Evolutionary conservation across 2,113 vertebrate genomes (phyloP), one percentile per base, ranked within the genome.

Genomic region (Myrmecophaga tridactyla): DNA sequence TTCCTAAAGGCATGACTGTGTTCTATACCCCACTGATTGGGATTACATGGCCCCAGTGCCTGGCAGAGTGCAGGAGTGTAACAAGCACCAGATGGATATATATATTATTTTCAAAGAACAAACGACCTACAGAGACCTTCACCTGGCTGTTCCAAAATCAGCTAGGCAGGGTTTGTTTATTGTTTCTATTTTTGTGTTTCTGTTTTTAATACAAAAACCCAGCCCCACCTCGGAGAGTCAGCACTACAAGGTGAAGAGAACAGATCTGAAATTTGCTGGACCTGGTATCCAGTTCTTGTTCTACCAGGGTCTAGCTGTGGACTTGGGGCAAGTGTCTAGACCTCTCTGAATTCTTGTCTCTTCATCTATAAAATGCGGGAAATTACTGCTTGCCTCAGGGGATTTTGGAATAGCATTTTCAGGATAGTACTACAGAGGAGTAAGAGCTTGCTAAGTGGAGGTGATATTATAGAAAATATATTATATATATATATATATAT

Each of bases 381-480:
- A 62, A 51, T 11, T 20, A 12, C 20, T 65, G 58, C 58, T 9
- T 39, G 1, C 73, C 75, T 69, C 5, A 10, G 72, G 41, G 4
- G 21, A 36, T 31, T 73, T 82, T n/a, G 39, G 41, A 63, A 7
- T 29, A 84, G 77, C 36, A 15, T 8, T 34, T 17, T 48, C 7
- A 34, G 5, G 18, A 4, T 11, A 77, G 23, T 7, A 21, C n/a
- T 20, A 2, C 6, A 53, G 31, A 8, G 7, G 6, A 0, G 4
- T 31, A 14, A 15, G 7, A 7, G 18, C 27, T 76, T 5, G 2
- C 43, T 20, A n/a, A 81, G 11, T 20, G 4, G 34, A 25, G 0
- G 11, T 41, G 13, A 48, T 4, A 1, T 25, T 29, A 31, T 8
- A 34, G 6, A 15, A n/a, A n/a, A n/a, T n/a, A n/a, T n/a, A n/a